Conservation (phyloP, 2,797 vertebrate species). For the Megaceryle alcyon region DNA sequence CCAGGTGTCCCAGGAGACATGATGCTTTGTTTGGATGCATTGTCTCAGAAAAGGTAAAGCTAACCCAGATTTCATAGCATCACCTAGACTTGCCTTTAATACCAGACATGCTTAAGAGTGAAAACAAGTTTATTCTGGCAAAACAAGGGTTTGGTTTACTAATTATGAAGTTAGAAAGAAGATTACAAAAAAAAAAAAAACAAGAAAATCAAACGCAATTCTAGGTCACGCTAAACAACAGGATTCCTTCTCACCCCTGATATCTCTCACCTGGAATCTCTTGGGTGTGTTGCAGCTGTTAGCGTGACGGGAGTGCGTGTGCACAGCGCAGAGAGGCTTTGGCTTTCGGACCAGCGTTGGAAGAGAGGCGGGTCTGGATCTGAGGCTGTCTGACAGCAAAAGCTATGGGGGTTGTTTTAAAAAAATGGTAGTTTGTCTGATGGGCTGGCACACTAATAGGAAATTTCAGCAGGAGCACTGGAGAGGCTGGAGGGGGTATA, state of each 20-base stretch:
- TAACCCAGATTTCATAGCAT: background rate
- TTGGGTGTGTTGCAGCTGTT: background rate
- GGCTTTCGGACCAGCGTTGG: background rate
- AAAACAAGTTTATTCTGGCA: constrained; percentile 53
- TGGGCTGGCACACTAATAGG: background rate
- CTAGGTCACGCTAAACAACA: background rate
- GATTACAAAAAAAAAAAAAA: constrained; percentile 13
- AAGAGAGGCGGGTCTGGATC: background rate
- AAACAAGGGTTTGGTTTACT: constrained; percentile 34
- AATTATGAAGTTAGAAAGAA: background rate
- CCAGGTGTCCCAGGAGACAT: background rate
- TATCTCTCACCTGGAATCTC: background rate
- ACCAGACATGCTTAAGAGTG: constrained; percentile 35
- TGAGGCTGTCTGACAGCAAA: background rate
- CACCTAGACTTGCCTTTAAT: constrained; percentile 40
- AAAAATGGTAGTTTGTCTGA: background rate
- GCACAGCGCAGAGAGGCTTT: background rate
- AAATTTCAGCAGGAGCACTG: background rate
- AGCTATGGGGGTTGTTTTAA: background rate
- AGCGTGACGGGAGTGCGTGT: background rate
- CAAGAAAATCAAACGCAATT: background rate
- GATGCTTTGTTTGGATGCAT: background rate
- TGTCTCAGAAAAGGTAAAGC: background rate
- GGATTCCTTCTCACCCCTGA: background rate
- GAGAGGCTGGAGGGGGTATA: background rate